Evolutionary conservation across 1,140 invertebrate genomes (phyloP).

Genomic region (Diploscapter pachys): DNA sequence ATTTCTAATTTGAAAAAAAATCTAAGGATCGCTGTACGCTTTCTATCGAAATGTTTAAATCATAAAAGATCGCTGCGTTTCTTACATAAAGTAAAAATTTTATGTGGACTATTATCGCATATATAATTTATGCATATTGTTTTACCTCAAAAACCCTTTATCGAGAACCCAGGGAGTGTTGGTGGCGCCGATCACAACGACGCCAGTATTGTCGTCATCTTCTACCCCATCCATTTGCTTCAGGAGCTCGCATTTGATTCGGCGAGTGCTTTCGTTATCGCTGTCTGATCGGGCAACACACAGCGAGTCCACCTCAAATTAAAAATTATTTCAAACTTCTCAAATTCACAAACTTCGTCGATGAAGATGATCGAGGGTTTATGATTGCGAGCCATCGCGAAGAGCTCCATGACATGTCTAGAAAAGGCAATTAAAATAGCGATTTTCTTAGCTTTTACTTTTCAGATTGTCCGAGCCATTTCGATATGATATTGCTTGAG

Average conservation of each 20-base stretch:
- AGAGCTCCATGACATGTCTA: too few species aligned
- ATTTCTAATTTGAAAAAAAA: too few species aligned
- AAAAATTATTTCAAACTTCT: conserved; percentile 79
- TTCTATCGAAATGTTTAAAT: too few species aligned
- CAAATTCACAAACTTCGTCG: conserved; percentile 98
- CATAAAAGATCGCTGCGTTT: too few species aligned
- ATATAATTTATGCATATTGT: too few species aligned
- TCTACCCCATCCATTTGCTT: conserved; percentile 89
- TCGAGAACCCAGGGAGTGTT: conserved; percentile 85
- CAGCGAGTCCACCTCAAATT: too few species aligned
- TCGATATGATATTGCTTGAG: too few species aligned
- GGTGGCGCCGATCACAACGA: conserved; percentile 97
- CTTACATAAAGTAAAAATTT: too few species aligned
- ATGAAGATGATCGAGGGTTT: conserved; percentile 99
- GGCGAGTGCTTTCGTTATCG: too few species aligned
- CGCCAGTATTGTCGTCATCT: conserved; percentile 68
- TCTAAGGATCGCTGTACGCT: too few species aligned
- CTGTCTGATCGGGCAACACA: conserved; percentile 63
- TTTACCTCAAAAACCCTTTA: too few species aligned
- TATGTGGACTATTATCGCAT: too few species aligned
- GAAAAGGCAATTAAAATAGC: conserved; percentile 63
- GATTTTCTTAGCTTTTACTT: conserved; percentile 84
- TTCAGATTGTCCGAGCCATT: conserved; percentile 74
- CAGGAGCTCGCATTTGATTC: conserved; percentile 88
- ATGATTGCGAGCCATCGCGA: conserved; percentile 65